Conservation (phyloP, 2,113 vertebrate species). For the Crotalus tigris region DNA sequence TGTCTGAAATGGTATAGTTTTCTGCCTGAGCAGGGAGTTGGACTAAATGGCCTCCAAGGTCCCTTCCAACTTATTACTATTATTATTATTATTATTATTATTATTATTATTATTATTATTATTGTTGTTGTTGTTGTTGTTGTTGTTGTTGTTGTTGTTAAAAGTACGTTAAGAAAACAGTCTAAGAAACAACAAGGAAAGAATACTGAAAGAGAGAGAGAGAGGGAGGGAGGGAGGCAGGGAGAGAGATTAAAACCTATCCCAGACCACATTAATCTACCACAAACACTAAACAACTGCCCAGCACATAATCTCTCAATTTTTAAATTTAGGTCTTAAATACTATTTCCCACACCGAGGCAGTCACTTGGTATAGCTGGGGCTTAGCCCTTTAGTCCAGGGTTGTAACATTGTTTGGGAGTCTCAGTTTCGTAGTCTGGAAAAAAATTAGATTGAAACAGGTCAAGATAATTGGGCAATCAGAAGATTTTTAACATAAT, state of each 20-base stretch:
- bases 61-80: too few species aligned
- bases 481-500: neutral
- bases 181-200: neutral
- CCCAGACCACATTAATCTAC: too few species aligned
- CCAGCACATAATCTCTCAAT: neutral
- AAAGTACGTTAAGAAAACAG: neutral
- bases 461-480: neutral
- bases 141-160: too few species aligned
- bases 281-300: neutral
- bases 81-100: too few species aligned
- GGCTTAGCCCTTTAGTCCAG: neutral
- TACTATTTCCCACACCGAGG: neutral
- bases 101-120: too few species aligned
- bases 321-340: neutral
- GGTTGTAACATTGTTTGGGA: neutral
- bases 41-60: too few species aligned
- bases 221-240: too few species aligned
- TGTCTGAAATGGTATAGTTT: too few species aligned
- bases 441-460: neutral
- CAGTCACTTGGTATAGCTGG: neutral
- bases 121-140: too few species aligned
- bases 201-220: neutral
- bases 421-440: neutral
- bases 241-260: too few species aligned
- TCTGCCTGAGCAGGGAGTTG: too few species aligned